Base-by-base conservation (phyloP, 2,888 invertebrate species). In the Azorinus chamasolen region DNA sequence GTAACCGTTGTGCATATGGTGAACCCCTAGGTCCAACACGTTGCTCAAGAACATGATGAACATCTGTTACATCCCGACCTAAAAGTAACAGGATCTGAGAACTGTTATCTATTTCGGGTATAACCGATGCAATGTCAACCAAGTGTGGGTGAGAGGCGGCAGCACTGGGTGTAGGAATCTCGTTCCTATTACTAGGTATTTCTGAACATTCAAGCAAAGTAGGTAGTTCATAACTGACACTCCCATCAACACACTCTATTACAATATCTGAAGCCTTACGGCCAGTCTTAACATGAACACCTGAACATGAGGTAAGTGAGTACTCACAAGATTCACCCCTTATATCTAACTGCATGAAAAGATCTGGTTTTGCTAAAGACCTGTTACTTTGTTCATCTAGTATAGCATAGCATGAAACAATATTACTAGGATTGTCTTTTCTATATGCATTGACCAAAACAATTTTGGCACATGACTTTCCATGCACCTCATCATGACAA, bases 11-110 rank as follows among this genome's bases (percentile, higher is more conserved):
- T 37, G 62, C 62, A 62, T 27, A 62, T 4, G 62, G 62, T 10
- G 62, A 32, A 16, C 62, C 62, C 16, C 14, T 32, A 14, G 53
- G 64, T 4, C 54, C 64, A 25, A 65, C 8, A 1, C 45, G 27
- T 57, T 65, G 65, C 14, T 57, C 65, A 16, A 66, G 25, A 14
- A 65, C 65, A 55, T 65, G 65, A 41, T 65, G 65, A 10, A 46
- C 46, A n/a, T 65, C 64, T 54, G 54, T 18, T 6, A 62, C 37
- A 39, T 62, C 62, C 32, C 62, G 50, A 14, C 62, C 62, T 22
- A 62, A 18, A 25, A 62, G 22, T n/a, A 62, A 50, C 37, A 62
- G 22, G 10, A 62, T 62, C 10, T 62, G 10, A 37, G 37, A 32
- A 48, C 50, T 50, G 37, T 20, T 22, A 51, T 50, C 62, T 37